Evolutionary conservation across 2,113 vertebrate species (phyloP), one percentile per base, ranked within the genome.

Genomic region (Oryzias curvinotus): DNA sequence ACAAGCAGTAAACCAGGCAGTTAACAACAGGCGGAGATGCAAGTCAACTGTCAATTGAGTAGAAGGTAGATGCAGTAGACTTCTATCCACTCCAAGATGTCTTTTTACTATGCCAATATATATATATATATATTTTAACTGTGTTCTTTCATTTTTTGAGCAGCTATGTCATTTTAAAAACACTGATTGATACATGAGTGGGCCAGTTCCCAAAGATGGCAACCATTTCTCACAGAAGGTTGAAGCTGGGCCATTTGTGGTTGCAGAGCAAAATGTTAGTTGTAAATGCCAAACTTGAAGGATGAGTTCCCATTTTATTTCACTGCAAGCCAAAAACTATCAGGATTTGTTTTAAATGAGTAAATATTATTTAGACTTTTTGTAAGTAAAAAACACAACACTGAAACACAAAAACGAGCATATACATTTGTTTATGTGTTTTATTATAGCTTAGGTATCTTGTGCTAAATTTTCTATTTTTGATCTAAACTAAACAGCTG

Each of bases 181-280:
- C 5, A 18, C 28, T 6, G 14, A 52, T 8, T 16, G 14, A 26
- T 5, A 14, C 13, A 10, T 36, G 17, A 17, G 4, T 30, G 5
- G 52, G 36, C 8, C 36, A 36, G 10, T 36, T 36, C 36, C 36
- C 36, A 51, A 30, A 59, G 57, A 43, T 43, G 28, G 47, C 48
- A 77, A 61, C 52, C 56, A 57, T 28, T 52, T 14, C 6, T 26
- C 23, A 70, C 57, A 75, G 67, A 55, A 79, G 41, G 54, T 65
- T 61, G 47, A 44, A 57, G 46, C 17, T 18, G 18, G 52, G 57
- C 65, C 52, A 65, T 30, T 30, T 5, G 56, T 26, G 53, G 73
- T 68, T 44, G 14, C 53, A 47, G 48, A 62, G 64, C 43, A 67
- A 66, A 53, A 16, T 45, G 54, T 43, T 49, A 52, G 71, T 14